phyloP scores from a whole-genome alignment of 2,888 invertebrate genomes.

The Acleris holmiana region DNA sequence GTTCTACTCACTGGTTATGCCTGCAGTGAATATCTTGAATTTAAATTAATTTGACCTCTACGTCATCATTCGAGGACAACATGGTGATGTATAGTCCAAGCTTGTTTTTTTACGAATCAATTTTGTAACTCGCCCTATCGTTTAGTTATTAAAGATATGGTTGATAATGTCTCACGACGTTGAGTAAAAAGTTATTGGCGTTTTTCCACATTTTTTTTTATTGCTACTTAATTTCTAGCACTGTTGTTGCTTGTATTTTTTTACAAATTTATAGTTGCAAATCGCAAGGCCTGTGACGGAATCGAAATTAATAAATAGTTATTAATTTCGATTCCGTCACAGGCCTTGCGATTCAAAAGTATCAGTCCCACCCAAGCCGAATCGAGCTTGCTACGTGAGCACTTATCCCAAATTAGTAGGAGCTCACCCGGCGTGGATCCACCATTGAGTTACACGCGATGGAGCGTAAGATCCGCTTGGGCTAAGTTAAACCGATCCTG shows the following conservation, averaged over 20 bases:
- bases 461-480: conserved; percentile 63
- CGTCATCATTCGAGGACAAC: no score
- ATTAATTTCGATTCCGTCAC: conserved; percentile 56
- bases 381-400: conserved; percentile 67
- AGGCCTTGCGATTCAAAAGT: conserved; percentile 58
- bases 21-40: no score
- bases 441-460: conserved; percentile 59
- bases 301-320: no score
- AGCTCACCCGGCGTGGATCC: conserved; percentile 53
- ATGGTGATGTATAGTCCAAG: no score
- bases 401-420: conserved; percentile 76
- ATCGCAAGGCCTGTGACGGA: no score
- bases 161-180: no score
- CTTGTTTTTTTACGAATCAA: no score
- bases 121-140: no score
- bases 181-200: background rate
- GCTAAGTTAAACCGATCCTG: conserved; percentile 60
- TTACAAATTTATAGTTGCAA: conserved; percentile 31
- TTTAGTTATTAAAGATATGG: no score
- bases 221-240: no score
- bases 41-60: no score
- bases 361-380: conserved; percentile 57
- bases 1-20: no score
- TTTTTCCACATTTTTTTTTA: background rate
- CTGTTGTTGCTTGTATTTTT: background rate